Conservation (phyloP, 2,888 invertebrate genomes). For the Cryptocephalus primarius region DNA sequence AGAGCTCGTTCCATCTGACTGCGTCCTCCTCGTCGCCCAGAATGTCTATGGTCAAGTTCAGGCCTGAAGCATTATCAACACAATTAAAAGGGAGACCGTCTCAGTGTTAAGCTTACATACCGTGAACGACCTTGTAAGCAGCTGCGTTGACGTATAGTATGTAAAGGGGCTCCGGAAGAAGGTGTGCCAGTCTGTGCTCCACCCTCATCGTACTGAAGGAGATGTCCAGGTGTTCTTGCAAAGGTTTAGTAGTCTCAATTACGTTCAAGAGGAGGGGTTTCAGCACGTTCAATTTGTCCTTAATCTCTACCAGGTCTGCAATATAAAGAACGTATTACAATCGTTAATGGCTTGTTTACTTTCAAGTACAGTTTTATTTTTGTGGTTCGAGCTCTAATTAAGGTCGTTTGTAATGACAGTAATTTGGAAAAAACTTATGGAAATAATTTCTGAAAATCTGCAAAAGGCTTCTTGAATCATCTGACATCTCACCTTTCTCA, state of each 20-base stretch:
- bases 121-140: constrained; percentile 71
- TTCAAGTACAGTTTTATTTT: no score
- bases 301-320: constrained; percentile 28
- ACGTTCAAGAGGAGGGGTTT: constrained; percentile 66
- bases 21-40: constrained; percentile 64
- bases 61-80: constrained; percentile 27
- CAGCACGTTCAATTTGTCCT: constrained; percentile 61
- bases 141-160: constrained; percentile 75
- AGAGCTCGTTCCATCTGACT: constrained; percentile 33
- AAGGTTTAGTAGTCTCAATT: constrained; percentile 70
- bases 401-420: no score
- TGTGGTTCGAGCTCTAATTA: no score
- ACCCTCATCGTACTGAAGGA: constrained; percentile 68
- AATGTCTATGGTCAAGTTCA: constrained; percentile 41
- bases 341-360: no score
- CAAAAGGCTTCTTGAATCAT: neutral
- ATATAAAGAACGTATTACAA: neutral
- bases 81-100: no score
- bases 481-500: constrained; percentile 46
- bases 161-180: constrained; percentile 74
- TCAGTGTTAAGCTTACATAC: constrained; percentile 29
- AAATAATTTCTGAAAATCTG: neutral
- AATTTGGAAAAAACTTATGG: no score
- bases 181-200: constrained; percentile 61
- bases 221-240: constrained; percentile 79